These are phyloP conservation scores for Agrotis clavis DNA, from an alignment of 2,888 invertebrate species.

Conservation along the genomic window DNA sequence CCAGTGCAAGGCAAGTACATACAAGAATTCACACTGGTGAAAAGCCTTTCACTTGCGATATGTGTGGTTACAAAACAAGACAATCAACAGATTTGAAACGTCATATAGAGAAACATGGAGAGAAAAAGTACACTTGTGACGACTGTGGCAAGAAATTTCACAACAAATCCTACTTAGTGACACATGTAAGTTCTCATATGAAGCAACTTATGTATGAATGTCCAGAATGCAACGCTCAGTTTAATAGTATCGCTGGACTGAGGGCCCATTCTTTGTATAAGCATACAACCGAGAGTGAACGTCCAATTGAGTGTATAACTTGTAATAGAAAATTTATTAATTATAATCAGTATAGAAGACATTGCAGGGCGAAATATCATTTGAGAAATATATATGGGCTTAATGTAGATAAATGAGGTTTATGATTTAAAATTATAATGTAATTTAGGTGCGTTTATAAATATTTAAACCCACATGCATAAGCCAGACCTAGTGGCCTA, in stretches of 20 bases:
- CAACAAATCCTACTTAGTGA: constrained; percentile 23
- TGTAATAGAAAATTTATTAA: constrained; percentile 46
- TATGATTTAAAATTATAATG: too few species aligned
- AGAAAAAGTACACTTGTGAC: constrained; percentile 58
- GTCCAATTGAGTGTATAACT: constrained; percentile 35
- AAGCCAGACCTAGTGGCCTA: too few species aligned
- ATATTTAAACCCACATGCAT: too few species aligned
- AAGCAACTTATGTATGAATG: constrained; percentile 58
- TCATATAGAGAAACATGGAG: constrained; percentile 57
- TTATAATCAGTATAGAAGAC: constrained; percentile 36
- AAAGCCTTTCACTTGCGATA: constrained; percentile 57
- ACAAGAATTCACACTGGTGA: constrained; percentile 64
- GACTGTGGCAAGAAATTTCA: constrained; percentile 63
- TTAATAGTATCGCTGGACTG: not conserved
- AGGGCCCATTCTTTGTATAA: constrained; percentile 32
- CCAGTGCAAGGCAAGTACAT: constrained; percentile 40
- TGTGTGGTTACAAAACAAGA: constrained; percentile 52
- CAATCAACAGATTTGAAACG: constrained; percentile 33
- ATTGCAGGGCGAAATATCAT: constrained; percentile 42
- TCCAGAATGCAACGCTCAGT: constrained; percentile 36
- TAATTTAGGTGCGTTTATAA: too few species aligned
- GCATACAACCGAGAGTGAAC: constrained; percentile 45
- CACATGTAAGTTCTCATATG: constrained; percentile 62
- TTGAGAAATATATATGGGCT: constrained; percentile 40
- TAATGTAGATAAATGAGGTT: not conserved